These are phyloP conservation scores for Epinephelus cyanopodus DNA, from an alignment of 2,113 vertebrate species.

Conservation along the genomic window DNA sequence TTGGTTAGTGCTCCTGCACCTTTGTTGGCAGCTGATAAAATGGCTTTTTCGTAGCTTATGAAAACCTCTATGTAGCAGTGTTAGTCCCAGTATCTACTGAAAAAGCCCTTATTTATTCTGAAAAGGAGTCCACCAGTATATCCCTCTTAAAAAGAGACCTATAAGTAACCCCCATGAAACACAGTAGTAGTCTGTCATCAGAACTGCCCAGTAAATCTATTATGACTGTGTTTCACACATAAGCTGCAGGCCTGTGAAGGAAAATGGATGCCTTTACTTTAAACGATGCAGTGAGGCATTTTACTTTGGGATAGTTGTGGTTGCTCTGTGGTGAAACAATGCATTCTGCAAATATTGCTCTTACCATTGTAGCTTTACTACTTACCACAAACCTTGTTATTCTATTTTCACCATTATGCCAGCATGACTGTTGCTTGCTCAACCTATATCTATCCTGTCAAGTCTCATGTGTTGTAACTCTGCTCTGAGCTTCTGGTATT, in stretches of 20 bases:
- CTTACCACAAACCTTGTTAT: slow-evolving; percentile 56
- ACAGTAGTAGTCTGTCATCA: slow-evolving; percentile 26
- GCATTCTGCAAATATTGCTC: slow-evolving; percentile 53
- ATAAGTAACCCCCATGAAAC: neutral
- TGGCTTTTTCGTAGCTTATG: neutral
- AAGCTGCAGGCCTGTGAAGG: neutral
- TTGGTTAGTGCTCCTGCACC: neutral
- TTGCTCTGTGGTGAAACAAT: slow-evolving; percentile 56
- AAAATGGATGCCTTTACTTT: slow-evolving; percentile 33
- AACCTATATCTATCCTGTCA: slow-evolving; percentile 49
- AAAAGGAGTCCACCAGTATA: neutral
- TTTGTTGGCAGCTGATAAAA: slow-evolving; percentile 4
- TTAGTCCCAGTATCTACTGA: neutral
- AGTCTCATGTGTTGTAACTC: slow-evolving; percentile 14
- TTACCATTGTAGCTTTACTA: slow-evolving; percentile 50
- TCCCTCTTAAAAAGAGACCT: neutral
- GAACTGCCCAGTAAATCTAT: slow-evolving; percentile 16
- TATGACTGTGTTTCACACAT: slow-evolving; percentile 13
- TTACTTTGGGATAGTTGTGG: slow-evolving; percentile 53
- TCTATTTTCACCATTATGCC: slow-evolving; percentile 59
- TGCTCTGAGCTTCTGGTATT: slow-evolving; percentile 9
- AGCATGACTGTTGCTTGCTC: slow-evolving; percentile 36
- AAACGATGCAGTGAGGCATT: slow-evolving; percentile 46
- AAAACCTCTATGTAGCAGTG: neutral
- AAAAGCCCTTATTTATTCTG: neutral